phyloP scores from a whole-genome alignment of 2,888 invertebrate species.

The Euzetes globulus region DNA sequence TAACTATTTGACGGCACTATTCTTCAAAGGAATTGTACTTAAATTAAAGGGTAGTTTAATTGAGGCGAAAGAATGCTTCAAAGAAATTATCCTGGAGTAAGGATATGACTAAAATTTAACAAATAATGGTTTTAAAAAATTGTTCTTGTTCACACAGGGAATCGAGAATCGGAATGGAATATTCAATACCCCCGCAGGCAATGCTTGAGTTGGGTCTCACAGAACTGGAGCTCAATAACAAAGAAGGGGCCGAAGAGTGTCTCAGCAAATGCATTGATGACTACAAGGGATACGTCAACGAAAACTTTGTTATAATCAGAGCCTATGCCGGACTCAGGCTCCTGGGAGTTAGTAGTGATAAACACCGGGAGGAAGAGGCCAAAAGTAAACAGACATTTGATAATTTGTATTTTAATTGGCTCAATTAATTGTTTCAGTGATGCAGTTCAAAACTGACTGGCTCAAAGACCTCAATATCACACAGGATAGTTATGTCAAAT shows the following conservation, averaged over 20 bases:
- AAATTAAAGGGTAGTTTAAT: neutral
- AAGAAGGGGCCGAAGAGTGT: constrained; percentile 32
- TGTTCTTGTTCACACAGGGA: neutral
- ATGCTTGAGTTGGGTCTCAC: constrained; percentile 35
- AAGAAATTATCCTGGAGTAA: constrained; percentile 27
- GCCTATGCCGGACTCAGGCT: constrained; percentile 23
- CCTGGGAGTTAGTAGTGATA: constrained; percentile 24
- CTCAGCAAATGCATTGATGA: constrained; percentile 33
- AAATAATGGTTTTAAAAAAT: neutral
- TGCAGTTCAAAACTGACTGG: no score
- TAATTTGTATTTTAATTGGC: no score
- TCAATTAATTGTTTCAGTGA: no score
- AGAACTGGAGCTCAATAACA: constrained; percentile 25
- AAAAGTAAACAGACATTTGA: neutral
- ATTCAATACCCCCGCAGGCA: constrained; percentile 31
- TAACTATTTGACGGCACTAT: constrained; percentile 24
- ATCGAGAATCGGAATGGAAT: constrained; percentile 18
- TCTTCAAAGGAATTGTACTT: constrained; percentile 29
- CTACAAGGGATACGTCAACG: constrained; percentile 32
- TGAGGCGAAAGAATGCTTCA: constrained; percentile 12
- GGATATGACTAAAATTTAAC: neutral
- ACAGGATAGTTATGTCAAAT: no score
- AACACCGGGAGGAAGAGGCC: neutral
- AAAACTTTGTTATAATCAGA: constrained; percentile 35
- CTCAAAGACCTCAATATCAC: no score